Evolutionary conservation across 2,888 invertebrate genomes (phyloP), one percentile per base, ranked within the genome.

Genomic region (Drosophila gaucha): DNA sequence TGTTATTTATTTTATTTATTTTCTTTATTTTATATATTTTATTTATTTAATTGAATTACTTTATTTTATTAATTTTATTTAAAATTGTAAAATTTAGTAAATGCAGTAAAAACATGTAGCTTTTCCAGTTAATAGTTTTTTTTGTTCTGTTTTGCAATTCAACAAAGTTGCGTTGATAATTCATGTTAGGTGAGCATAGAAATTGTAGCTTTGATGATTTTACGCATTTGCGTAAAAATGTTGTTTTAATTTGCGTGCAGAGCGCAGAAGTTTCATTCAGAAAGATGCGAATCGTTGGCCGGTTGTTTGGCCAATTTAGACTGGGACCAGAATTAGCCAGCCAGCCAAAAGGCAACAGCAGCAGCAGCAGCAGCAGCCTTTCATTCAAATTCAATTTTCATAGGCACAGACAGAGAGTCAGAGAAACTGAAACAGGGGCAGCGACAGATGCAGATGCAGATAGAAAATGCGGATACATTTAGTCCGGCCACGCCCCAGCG

Each of bases 201-300:
- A 62, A 52, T 74, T 57, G 64, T 20, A 30, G 62, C 88, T 89
- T 84, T 84, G 84, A 84, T 85, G 79, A 84, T 88, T 89, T 75
- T 87, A 89, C 89, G 89, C 84, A 85, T 59, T 70, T 66, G 73
- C 83, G 62, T 72, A 43, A 52, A 64, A 56, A 72, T 65, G 59
- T 50, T n/a, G 62, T 18, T 39, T 72, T 86, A 88, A 86, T 82
- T 88, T 69, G 69, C 62, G 59, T 67, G 44, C 59, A 65, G 24
- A 14, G 41, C 24, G 24, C 41, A 24, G 41, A 55, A 31, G 28
- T 39, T 57, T 70, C 65, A 63, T 73, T 59, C 52, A 79, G 38
- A 67, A 52, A 52, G 73, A 79, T 70, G 55, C 70, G 49, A 79
- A 74, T 69, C 70, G 57, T 33, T 44, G 36, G 50, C 50, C 67